These are phyloP conservation scores for Steinernema hermaphroditum DNA, from an alignment of 2,888 invertebrate genomes.

Conservation along the genomic window DNA sequence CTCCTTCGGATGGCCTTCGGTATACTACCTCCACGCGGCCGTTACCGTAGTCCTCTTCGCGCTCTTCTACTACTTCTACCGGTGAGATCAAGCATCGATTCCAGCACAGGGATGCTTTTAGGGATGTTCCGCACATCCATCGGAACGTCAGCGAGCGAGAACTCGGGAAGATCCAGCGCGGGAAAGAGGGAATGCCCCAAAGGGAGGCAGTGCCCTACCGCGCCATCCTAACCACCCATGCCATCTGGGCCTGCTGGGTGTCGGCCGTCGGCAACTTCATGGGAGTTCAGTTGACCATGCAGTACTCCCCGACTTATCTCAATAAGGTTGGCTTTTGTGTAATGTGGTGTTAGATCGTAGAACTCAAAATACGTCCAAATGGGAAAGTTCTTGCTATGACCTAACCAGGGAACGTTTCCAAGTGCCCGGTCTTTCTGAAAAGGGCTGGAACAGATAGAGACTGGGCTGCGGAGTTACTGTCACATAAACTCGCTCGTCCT, in stretches of 20 bases:
- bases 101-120: not conserved
- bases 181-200: not conserved
- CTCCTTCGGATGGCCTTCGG: slow-evolving; percentile 49
- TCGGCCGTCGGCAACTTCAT: slow-evolving; percentile 55
- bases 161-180: slow-evolving; percentile 6
- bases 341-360: too few relatives aligned
- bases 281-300: slow-evolving; percentile 58
- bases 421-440: too few relatives aligned
- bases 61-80: slow-evolving; percentile 47
- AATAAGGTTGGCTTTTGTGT: too few relatives aligned
- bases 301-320: slow-evolving; percentile 54
- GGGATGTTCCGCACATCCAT: not conserved
- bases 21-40: slow-evolving; percentile 51
- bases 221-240: slow-evolving; percentile 1
- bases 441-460: too few relatives aligned
- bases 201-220: not conserved
- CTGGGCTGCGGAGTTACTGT: too few relatives aligned
- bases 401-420: too few relatives aligned
- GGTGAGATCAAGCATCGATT: too few relatives aligned
- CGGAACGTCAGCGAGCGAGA: not conserved
- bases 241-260: slow-evolving; percentile 55
- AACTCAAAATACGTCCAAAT: too few relatives aligned
- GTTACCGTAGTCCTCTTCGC: slow-evolving; percentile 48
- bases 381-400: too few relatives aligned
- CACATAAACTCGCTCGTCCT: too few relatives aligned